Conservation (phyloP, 2,113 vertebrate species). For the Clarias gariepinus region DNA sequence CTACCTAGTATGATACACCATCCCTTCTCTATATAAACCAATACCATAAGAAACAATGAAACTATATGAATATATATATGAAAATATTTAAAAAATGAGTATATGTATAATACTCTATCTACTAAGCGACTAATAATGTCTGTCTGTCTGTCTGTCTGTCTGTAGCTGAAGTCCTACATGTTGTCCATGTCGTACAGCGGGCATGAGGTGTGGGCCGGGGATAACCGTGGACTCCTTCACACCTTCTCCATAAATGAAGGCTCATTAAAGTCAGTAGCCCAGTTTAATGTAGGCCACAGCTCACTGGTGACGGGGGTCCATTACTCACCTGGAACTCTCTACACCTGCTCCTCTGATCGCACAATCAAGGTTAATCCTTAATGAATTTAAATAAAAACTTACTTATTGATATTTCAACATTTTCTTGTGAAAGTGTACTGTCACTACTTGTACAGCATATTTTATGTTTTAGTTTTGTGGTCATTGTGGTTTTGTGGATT, state of each 20-base stretch:
- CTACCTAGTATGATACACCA: background rate
- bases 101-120: background rate
- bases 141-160: background rate
- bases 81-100: background rate
- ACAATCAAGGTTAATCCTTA: conserved; percentile 77
- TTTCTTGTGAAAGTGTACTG: background rate
- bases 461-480: background rate
- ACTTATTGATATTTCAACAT: background rate
- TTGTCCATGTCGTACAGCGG: conserved; percentile 82
- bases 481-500: conserved; percentile 13
- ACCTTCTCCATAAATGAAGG: conserved; percentile 76
- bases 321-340: conserved; percentile 78
- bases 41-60: background rate
- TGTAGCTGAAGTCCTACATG: conserved; percentile 83
- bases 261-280: conserved; percentile 69
- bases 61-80: background rate
- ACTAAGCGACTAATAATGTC: background rate
- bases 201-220: conserved; percentile 86
- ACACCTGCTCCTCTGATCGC: conserved; percentile 85
- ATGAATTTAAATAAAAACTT: background rate
- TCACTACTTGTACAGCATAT: background rate
- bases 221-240: conserved; percentile 81
- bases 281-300: conserved; percentile 84
- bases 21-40: background rate
- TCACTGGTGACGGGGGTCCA: conserved; percentile 85